Base-by-base conservation (phyloP, 1,140 invertebrate genomes). In the Drosophila bifasciata region DNA sequence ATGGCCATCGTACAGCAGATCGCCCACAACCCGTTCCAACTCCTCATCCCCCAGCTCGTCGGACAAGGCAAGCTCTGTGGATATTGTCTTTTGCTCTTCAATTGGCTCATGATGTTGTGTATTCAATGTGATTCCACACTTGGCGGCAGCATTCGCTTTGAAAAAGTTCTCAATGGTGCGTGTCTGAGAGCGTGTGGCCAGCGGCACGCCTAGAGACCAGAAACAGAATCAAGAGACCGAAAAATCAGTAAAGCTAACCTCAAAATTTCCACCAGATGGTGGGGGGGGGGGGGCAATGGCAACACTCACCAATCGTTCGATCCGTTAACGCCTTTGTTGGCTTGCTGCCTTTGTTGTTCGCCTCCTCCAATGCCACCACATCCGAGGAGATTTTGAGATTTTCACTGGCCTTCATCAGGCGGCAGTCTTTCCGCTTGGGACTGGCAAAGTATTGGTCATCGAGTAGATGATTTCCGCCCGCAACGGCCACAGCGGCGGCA, bases 391-490 rank as follows among this genome's bases (percentile, higher is more conserved):
- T 41, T 17, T 71, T 70, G 51, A 80, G 59, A 77, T 89, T 84
- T 76, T 76, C 76, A 51, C 63, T 76, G 49, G 67, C 51, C 51
- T 81, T 78, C 73, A 83, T 91, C 17, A 91, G 63, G 62, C 90
- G 90, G 51, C 91, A 91, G 62, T 92, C 91, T 90, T 92, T 92
- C 53, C 91, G 81, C 72, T 92, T 92, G 15, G 91, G 91, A 45
- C 91, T 92, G 21, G 89, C 91, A 86, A 86, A 91, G 52, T 88
- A 90, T 79, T 90, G 89, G 74, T 92, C 91, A 52, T 91, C 91
- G 43, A 91, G 60, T 25, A 88, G 32, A 40, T 36, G 32, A 36
- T 70, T 66, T 40, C 56, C 58, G n/a, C 56, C 59, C 25, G 68
- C 70, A 36, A 69, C 70, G 2, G 62, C 70, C 43, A 69, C 70